Percentiles rank a stretch among this genome's conserved stretches.
phyloP scores from a whole-genome alignment of 53 echinoderm and acorn worm species.

The Echinarachnius parma region DNA sequence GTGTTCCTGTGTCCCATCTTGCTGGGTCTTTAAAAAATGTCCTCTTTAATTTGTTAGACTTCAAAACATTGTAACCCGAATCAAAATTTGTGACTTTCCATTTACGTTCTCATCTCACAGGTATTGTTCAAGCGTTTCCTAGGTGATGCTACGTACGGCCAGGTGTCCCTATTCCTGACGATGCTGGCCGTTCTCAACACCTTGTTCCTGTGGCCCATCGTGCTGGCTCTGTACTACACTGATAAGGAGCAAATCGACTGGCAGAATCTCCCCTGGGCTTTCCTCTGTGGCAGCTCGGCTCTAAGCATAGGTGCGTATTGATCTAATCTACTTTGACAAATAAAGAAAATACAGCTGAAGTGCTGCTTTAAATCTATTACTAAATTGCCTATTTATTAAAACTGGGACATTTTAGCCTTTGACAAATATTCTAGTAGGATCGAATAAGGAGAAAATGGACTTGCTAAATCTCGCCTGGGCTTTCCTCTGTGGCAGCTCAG shows the following conservation, averaged over 20 bases:
- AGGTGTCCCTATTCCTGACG: constrained; percentile 83
- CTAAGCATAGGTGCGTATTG: constrained; percentile 76
- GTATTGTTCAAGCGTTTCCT: constrained; percentile 76
- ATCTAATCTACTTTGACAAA: too few relatives aligned
- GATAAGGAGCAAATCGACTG: constrained; percentile 52
- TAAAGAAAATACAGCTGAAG: too few relatives aligned
- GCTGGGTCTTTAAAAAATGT: constrained; percentile 59
- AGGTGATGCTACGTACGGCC: constrained; percentile 75
- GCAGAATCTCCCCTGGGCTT: constrained; percentile 65
- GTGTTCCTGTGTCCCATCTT: constrained; percentile 64
- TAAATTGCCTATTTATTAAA: too few relatives aligned
- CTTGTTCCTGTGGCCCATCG: constrained; percentile 60
- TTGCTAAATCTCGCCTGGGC: too few relatives aligned
- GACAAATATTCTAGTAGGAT: too few relatives aligned
- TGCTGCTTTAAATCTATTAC: too few relatives aligned
- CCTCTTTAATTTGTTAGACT: too few relatives aligned
- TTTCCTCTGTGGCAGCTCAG: too few relatives aligned
- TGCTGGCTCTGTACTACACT: constrained; percentile 58
- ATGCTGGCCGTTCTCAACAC: constrained; percentile 66
- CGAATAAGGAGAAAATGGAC: too few relatives aligned
- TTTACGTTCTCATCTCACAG: constrained; percentile 43
- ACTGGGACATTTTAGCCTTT: too few relatives aligned
- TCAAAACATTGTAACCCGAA: too few relatives aligned
- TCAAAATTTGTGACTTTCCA: too few relatives aligned
- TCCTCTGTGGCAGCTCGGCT: constrained; percentile 72